These are phyloP conservation scores for Mactromeris polynyma DNA, from an alignment of 2,888 invertebrate species.

Conservation along the genomic window DNA sequence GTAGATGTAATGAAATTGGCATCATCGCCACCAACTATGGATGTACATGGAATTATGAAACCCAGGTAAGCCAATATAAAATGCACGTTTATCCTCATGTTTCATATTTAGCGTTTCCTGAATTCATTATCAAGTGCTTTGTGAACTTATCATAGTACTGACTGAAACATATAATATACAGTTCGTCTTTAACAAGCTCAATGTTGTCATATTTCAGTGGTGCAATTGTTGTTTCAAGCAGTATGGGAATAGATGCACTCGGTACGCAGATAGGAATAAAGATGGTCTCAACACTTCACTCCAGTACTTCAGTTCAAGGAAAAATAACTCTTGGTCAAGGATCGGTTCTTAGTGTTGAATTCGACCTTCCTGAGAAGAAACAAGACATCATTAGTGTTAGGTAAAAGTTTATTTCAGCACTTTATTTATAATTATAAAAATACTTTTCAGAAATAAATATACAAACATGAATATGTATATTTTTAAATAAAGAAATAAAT, in stretches of 20 bases:
- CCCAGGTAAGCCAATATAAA: slow-evolving; percentile 90
- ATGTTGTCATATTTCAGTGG: slow-evolving; percentile 89
- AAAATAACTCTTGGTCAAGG: slow-evolving; percentile 91
- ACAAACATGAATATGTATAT: too few relatives aligned
- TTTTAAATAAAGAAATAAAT: too few relatives aligned
- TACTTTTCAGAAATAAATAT: too few relatives aligned
- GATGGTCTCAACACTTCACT: slow-evolving; percentile 93
- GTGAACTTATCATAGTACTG: too few relatives aligned
- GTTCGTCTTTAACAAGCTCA: background rate
- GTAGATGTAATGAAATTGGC: slow-evolving; percentile 90
- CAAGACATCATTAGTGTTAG: slow-evolving; percentile 94
- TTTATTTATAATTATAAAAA: background rate
- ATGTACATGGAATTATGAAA: slow-evolving; percentile 93
- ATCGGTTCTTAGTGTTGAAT: slow-evolving; percentile 91
- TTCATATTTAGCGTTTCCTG: too few relatives aligned
- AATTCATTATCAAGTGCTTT: too few relatives aligned
- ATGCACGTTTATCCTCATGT: too few relatives aligned
- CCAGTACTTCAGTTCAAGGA: slow-evolving; percentile 93
- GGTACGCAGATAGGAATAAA: slow-evolving; percentile 94
- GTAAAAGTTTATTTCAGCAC: slow-evolving; percentile 77
- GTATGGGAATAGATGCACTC: slow-evolving; percentile 94
- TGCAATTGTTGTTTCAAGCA: slow-evolving; percentile 93
- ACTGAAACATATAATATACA: background rate
- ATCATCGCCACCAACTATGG: slow-evolving; percentile 88
- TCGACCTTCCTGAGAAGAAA: slow-evolving; percentile 94